Conservation (phyloP, 2,797 vertebrate species). For the Phalloptychus januarius region DNA sequence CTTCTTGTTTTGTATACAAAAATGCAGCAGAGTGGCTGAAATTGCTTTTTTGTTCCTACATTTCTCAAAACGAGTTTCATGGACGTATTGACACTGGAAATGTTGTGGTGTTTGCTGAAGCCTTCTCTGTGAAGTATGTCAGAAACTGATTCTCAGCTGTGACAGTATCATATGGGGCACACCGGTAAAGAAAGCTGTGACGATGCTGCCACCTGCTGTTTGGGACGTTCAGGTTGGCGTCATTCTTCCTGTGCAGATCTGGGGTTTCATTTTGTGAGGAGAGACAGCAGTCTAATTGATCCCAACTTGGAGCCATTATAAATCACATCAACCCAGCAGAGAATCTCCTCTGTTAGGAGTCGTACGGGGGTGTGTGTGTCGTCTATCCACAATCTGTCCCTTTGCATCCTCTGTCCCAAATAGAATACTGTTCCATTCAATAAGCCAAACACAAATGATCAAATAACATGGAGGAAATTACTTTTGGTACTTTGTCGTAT, state of each 20-base stretch:
- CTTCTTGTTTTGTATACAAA: slow-evolving; percentile 23
- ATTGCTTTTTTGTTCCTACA: slow-evolving; percentile 26
- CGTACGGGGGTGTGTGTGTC: not conserved
- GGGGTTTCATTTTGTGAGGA: slow-evolving; percentile 29
- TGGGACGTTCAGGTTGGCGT: slow-evolving; percentile 8
- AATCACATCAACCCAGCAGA: slow-evolving; percentile 57
- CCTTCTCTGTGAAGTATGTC: slow-evolving; percentile 54
- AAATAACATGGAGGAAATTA: slow-evolving; percentile 72
- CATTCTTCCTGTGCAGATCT: not conserved
- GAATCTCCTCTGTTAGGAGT: slow-evolving; percentile 10
- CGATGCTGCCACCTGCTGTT: slow-evolving; percentile 84
- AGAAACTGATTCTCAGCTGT: slow-evolving; percentile 38
- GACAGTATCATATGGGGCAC: slow-evolving; percentile 8
- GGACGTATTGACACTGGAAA: slow-evolving; percentile 36
- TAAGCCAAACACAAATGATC: slow-evolving; percentile 61
- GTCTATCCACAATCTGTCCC: slow-evolving; percentile 34
- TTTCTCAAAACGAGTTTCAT: slow-evolving; percentile 37
- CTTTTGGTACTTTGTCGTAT: slow-evolving; percentile 60
- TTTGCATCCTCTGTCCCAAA: slow-evolving; percentile 59
- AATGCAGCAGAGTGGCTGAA: slow-evolving; percentile 23
- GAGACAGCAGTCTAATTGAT: slow-evolving; percentile 56
- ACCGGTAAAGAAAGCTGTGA: slow-evolving; percentile 52
- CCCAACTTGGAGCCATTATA: slow-evolving; percentile 50
- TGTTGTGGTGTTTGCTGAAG: slow-evolving; percentile 38
- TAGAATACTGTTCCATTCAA: slow-evolving; percentile 62